Base-by-base conservation (phyloP, 2,888 invertebrate species). In the Melanostoma scalare region DNA sequence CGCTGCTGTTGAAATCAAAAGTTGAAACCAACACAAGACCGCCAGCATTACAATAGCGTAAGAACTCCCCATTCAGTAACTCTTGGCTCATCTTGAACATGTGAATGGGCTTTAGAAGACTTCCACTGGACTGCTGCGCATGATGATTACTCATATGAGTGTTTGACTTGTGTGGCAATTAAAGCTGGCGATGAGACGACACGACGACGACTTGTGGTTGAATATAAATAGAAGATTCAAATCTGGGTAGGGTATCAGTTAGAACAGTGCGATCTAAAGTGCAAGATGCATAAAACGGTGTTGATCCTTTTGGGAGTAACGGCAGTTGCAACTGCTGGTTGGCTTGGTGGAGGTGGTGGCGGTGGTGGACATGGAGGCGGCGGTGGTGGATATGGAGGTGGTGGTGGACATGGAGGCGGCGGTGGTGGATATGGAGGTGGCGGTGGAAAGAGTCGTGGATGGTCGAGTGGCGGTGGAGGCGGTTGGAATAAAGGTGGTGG, bases 361-460 rank as follows among this genome's bases (percentile, higher is more conserved):
- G 48, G 73, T 30, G 74, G 71, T 10, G 73, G 67, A n/a, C 8
- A 35, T 5, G 36, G 40, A 3, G 40, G 56, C 6, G 10, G 36
- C 36, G 33, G 35, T 5, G 36, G 36, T 35, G 48, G 4, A n/a
- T 42, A 35, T 55, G 67, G 44, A 8, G 33, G 50, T 3, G 52
- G 65, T 9, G 46, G 31, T 40, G 53, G 69, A 3, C 31, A 44
- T 40, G 42, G 52, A 31, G 76, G 79, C 38, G 84, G 84, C 2
- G 85, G 87, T n/a, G 74, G 86, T 2, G 76, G 86, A 9, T 82
- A 85, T 3, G 77, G 77, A 6, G 76, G 77, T 5, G 87, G 86
- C 35, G 86, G 87, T 68, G 77, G 77, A 6, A 48, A 85, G 6
- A 71, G 72, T 3, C 86, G 84, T 50, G 86, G 87, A 84, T 4